Conservation (phyloP, 1,140 invertebrate species). For the Ptiloglossa arizonensis region DNA sequence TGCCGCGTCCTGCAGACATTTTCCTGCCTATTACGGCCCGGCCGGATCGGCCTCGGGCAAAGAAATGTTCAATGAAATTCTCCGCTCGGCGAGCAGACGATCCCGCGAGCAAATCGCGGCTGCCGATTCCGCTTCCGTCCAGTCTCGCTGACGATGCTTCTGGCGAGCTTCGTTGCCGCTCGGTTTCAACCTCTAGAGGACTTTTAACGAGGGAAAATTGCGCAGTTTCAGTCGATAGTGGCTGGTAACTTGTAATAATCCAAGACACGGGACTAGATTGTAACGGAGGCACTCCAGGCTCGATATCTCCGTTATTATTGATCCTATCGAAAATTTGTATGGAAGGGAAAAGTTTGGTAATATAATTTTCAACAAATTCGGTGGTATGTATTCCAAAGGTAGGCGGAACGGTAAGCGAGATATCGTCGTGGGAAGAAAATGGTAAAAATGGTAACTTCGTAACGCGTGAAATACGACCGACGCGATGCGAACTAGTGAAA, state of each 20-base stretch:
- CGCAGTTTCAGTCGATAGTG: too few relatives aligned
- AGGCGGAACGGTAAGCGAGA: too few relatives aligned
- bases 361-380: too few relatives aligned
- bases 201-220: too few relatives aligned
- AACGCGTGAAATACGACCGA: background rate
- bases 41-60: conserved; percentile 60
- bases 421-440: too few relatives aligned
- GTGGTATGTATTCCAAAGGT: too few relatives aligned
- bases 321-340: background rate
- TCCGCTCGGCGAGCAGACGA: conserved; percentile 46
- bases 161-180: background rate
- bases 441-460: too few relatives aligned
- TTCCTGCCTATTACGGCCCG: conserved; percentile 74
- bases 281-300: background rate
- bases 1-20: conserved; percentile 68
- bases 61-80: conserved; percentile 70
- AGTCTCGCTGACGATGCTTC: background rate
- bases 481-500: conserved; percentile 7
- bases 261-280: too few relatives aligned
- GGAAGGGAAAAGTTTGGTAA: too few relatives aligned
- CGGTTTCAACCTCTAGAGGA: too few relatives aligned
- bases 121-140: conserved; percentile 57
- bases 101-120: conserved; percentile 34
- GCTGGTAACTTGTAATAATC: too few relatives aligned
- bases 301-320: too few relatives aligned